phyloP scores from a whole-genome alignment of 2,888 invertebrate species.

The Leptinotarsa haldemani region DNA sequence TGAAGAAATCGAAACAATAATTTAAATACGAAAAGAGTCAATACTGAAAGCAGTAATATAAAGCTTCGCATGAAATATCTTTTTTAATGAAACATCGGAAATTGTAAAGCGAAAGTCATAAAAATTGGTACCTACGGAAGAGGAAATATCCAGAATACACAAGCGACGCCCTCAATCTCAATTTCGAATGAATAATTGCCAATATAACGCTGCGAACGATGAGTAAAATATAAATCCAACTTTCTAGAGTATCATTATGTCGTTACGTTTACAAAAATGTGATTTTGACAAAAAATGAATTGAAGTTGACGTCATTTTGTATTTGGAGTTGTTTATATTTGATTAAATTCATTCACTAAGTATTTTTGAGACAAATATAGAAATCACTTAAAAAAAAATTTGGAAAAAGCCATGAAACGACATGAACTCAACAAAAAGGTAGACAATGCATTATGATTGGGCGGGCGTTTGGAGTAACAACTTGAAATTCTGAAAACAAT shows the following conservation, averaged over 20 bases:
- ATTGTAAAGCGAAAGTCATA: constrained; percentile 34
- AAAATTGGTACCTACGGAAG: constrained; percentile 18
- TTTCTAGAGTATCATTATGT: background rate
- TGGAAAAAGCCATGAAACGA: too few species aligned
- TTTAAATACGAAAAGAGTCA: background rate
- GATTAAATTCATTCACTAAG: too few species aligned
- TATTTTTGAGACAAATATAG: too few species aligned
- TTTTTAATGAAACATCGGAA: constrained; percentile 41
- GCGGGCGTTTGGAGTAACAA: too few species aligned
- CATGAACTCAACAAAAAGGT: too few species aligned
- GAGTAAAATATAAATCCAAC: background rate
- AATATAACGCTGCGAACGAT: constrained; percentile 30
- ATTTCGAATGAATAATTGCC: constrained; percentile 41
- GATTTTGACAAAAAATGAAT: background rate
- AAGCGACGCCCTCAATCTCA: constrained; percentile 32
- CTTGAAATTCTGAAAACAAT: too few species aligned
- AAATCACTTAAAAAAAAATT: too few species aligned
- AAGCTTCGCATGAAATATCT: background rate
- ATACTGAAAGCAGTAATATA: constrained; percentile 8
- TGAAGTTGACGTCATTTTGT: too few species aligned
- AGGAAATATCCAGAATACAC: constrained; percentile 41
- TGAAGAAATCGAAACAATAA: background rate
- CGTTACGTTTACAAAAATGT: background rate
- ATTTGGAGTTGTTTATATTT: too few species aligned
- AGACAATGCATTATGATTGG: too few species aligned